Percentiles rank a stretch among this genome's conserved stretches.
Conservation (phyloP, 2,888 invertebrate species). For the Teleiodes luculella region DNA sequence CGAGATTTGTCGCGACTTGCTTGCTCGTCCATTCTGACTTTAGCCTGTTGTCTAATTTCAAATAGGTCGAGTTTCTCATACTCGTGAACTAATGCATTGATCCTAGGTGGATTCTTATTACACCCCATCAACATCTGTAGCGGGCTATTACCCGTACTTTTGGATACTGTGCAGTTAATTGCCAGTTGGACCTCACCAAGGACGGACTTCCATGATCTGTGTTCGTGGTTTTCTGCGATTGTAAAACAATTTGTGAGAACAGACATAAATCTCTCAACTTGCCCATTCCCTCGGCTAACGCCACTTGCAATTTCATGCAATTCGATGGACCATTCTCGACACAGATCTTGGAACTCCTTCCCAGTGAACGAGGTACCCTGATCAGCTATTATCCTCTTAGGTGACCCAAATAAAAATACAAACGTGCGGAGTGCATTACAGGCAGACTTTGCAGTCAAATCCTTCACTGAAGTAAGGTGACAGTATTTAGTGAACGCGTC, state of each 20-base stretch:
- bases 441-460: conserved; percentile 9
- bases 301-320: neutral
- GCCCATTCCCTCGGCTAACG: conserved; percentile 22
- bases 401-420: conserved; percentile 20
- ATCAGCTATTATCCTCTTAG: conserved; percentile 25
- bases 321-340: conserved; percentile 12
- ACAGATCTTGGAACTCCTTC: conserved; percentile 20
- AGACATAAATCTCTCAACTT: conserved; percentile 24
- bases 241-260: conserved; percentile 22
- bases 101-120: conserved; percentile 16
- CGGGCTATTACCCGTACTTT: conserved; percentile 21
- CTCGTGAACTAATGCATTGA: no score
- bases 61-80: no score
- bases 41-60: no score
- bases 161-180: conserved; percentile 21
- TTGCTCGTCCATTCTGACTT: neutral
- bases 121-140: conserved; percentile 23
- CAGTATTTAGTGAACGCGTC: neutral
- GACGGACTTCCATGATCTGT: conserved; percentile 20
- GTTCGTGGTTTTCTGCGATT: conserved; percentile 16
- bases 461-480: conserved; percentile 14
- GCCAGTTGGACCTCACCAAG: conserved; percentile 26
- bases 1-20: no score
- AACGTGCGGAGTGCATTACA: conserved; percentile 18
- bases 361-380: conserved; percentile 24